Base-by-base conservation (phyloP, 2,888 invertebrate genomes). In the Automeris io region DNA sequence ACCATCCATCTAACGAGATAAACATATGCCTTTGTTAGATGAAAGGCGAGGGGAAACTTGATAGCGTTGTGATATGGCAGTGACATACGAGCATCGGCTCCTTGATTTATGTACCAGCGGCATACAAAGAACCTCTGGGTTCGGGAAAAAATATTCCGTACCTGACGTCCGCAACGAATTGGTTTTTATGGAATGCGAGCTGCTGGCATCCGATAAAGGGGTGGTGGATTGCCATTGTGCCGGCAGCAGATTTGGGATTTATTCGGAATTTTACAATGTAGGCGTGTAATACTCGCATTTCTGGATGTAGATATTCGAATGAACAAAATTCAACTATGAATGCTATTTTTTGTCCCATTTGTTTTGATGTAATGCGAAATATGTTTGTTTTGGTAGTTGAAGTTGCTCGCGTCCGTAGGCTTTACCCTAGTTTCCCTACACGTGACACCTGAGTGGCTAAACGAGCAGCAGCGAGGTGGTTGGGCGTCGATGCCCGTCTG, bases 21-120 rank as follows among this genome's bases (percentile, higher is more conserved):
- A 37, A 23, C 33, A 33, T 18, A 35, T 18, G 13, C 25, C 16
- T 13, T 26, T 26, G 26, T 26, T 26, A 7, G 2, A 16, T 33
- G 37, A 37, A 31, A 22, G 16, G 11, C 22, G 29, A 37, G 18
- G 22, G 18, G 22, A 22, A 37, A 37, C 22, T 37, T 37, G 29
- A 37, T 31, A 26, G 25, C 39, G 22, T 34, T 33, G 33, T 34
- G 34, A 39, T 39, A 16, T 34, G 29, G 26, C 39, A 39, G 35
- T 39, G 29, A 35, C 16, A 26, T 25, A 21, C 12, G 26, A 16
- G 12, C 22, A n/a, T 18, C 16, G 18, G 11, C 5, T 18, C 11
- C 18, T n/a, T 25, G 37, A 37, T 37, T 37, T 29, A 37, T 37
- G 22, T 37, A 37, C 37, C 31, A 18, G 16, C 31, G 29, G 29